Evolutionary conservation across 2,888 invertebrate genomes (phyloP), one percentile per base, ranked within the genome.

Genomic region (Hedya salicella): DNA sequence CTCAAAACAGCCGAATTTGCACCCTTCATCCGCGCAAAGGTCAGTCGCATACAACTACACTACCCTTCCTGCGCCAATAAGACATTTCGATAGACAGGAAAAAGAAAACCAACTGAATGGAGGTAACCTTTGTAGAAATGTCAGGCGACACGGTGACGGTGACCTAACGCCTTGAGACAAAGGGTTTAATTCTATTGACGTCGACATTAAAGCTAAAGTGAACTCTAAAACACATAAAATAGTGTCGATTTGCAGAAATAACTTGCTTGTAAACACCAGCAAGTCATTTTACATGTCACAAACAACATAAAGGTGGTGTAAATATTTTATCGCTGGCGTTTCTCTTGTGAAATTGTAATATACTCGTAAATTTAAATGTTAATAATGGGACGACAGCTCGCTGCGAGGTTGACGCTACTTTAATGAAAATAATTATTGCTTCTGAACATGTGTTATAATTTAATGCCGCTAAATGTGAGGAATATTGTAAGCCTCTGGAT

Each of bases 41-140:
- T 88, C 85, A 88, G 81, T 79, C 73, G 72, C 74, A 75, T 76
- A 75, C 77, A 85, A 85, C 81, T 87, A 88, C 83, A 84, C 76
- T 81, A 91, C 91, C 91, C 91, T 86, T 88, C 87, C 83, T 81
- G 81, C 75, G 77, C 76, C 78, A 83, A 83, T 83, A 83, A 81
- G 85, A 84, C 82, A 80, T 81, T 81, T 81, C 86, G 82, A 86
- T 86, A 87, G 83, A 83, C 78, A 80, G 82, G 79, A 80, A 87
- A 91, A 88, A 88, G 91, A 88, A 90, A 89, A 85, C 82, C 78
- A 73, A 85, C 83, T 80, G 83, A 86, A 83, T 81, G 77, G 83
- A 82, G 83, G 85, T 88, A 85, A 91, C 92, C 91, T 92, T 92
- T 91, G 79, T 79, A 85, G 79, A 91, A 92, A 92, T 92, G 92